Evolutionary conservation across 2,888 invertebrate species (phyloP).

Genomic region (Eutolmus rufibarbis): DNA sequence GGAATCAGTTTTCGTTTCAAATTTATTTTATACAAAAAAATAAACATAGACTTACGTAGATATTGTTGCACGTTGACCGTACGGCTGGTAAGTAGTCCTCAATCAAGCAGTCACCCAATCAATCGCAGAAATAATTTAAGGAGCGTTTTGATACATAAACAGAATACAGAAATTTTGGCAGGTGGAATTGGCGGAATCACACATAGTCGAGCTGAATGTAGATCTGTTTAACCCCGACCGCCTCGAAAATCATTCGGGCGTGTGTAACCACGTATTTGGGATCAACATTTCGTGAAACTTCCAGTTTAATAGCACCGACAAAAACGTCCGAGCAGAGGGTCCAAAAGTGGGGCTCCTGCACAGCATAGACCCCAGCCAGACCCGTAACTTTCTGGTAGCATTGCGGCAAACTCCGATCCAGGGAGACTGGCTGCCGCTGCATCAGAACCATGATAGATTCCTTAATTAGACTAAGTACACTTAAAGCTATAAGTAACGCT

Average conservation of each 20-base stretch:
- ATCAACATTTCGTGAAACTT: constrained; percentile 93
- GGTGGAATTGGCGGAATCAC: constrained; percentile 53
- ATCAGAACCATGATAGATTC: constrained; percentile 91
- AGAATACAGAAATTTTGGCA: neutral
- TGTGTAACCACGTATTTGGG: constrained; percentile 91
- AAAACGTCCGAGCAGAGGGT: constrained; percentile 94
- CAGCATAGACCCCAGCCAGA: constrained; percentile 91
- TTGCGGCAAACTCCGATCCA: constrained; percentile 85
- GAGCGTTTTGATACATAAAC: neutral
- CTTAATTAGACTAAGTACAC: constrained; percentile 82
- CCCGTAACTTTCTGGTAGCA: constrained; percentile 90
- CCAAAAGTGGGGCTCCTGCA: constrained; percentile 98
- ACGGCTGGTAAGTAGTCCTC: neutral
- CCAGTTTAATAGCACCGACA: constrained; percentile 91
- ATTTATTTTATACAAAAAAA: neutral
- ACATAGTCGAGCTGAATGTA: constrained; percentile 94
- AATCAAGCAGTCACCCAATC: neutral
- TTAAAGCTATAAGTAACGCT: constrained; percentile 85
- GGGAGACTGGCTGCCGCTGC: constrained; percentile 87
- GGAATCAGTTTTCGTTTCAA: neutral
- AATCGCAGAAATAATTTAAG: constrained; percentile 1
- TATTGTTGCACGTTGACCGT: neutral
- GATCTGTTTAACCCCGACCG: constrained; percentile 88
- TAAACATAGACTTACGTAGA: neutral
- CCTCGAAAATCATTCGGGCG: constrained; percentile 92